Percentiles rank a stretch among this genome's conserved stretches.
phyloP scores from a whole-genome alignment of 2,113 vertebrate genomes.

The Herpetotheres cachinnans region DNA sequence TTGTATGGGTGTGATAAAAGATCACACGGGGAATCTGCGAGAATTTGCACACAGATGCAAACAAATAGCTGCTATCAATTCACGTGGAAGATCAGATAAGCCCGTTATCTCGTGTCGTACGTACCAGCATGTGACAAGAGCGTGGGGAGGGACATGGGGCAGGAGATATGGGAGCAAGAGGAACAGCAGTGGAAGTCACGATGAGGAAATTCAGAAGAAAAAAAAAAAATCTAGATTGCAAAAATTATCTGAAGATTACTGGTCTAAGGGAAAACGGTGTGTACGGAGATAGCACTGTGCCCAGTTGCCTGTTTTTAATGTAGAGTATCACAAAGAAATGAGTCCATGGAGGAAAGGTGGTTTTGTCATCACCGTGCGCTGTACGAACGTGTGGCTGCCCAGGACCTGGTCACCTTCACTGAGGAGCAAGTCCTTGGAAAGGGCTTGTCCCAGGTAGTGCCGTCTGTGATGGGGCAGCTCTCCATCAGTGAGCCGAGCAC shows the following conservation, averaged over 20 bases:
- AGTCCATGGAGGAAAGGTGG: not conserved
- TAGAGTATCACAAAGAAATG: not conserved
- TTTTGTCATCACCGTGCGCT: not conserved
- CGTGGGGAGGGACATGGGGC: not conserved
- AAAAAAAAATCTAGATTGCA: not conserved
- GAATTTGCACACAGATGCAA: not conserved
- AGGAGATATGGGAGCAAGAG: not conserved
- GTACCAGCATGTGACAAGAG: not conserved
- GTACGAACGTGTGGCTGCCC: not conserved
- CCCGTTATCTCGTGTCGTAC: not conserved
- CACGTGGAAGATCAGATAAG: slow-evolving; percentile 8
- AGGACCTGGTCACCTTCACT: not conserved
- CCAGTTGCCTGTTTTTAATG: not conserved
- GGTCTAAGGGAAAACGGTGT: not conserved
- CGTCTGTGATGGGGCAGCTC: not conserved
- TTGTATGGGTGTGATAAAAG: not conserved
- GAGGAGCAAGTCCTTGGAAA: not conserved
- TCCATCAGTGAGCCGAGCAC: not conserved
- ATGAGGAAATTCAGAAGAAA: not conserved
- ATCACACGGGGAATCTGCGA: not conserved
- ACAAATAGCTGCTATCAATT: not conserved
- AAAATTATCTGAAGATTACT: not conserved
- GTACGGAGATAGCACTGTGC: not conserved
- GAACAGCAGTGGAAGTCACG: not conserved
- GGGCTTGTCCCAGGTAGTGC: not conserved